These are phyloP conservation scores for Agelaius phoeniceus DNA, from an alignment of 2,113 vertebrate genomes.

Conservation along the genomic window DNA sequence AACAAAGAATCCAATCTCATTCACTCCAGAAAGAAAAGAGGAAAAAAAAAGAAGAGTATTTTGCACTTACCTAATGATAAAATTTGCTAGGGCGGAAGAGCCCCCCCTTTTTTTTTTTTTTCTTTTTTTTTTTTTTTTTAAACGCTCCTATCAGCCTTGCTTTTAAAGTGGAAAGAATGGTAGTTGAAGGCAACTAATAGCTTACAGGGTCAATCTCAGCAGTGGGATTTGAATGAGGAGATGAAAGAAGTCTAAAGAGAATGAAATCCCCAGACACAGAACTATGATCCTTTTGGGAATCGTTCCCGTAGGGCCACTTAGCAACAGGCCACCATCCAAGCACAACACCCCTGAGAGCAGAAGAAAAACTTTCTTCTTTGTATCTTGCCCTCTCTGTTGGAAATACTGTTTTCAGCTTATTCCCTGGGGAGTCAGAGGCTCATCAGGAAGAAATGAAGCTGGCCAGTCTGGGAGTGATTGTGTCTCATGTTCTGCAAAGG, in stretches of 20 bases:
- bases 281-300: conserved; percentile 36
- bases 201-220: conserved; percentile 27
- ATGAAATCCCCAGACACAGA: conserved; percentile 10
- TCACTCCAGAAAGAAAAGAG: conserved; percentile 2
- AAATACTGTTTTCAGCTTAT: conserved; percentile 23
- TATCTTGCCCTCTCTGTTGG: conserved; percentile 15
- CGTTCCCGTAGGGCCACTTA: conserved; percentile 47
- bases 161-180: conserved; percentile 38
- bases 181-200: conserved; percentile 39
- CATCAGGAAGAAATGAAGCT: conserved; percentile 55
- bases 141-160: not conserved
- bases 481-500: conserved; percentile 42
- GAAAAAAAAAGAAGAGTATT: not conserved
- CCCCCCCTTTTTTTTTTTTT: not conserved
- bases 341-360: not conserved
- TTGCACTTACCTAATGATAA: conserved; percentile 30
- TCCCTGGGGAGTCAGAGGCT: conserved; percentile 21
- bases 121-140: not conserved
- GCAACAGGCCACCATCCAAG: conserved; percentile 59
- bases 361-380: conserved; percentile 43
- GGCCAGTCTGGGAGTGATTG: conserved; percentile 8
- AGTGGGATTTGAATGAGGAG: conserved; percentile 33
- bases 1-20: conserved; percentile 42
- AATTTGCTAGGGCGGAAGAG: not conserved
- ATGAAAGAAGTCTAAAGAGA: conserved; percentile 50